Evolutionary conservation across 2,113 vertebrate genomes (phyloP), one percentile per base, ranked within the genome.

Genomic region (Seriola dumerili): DNA sequence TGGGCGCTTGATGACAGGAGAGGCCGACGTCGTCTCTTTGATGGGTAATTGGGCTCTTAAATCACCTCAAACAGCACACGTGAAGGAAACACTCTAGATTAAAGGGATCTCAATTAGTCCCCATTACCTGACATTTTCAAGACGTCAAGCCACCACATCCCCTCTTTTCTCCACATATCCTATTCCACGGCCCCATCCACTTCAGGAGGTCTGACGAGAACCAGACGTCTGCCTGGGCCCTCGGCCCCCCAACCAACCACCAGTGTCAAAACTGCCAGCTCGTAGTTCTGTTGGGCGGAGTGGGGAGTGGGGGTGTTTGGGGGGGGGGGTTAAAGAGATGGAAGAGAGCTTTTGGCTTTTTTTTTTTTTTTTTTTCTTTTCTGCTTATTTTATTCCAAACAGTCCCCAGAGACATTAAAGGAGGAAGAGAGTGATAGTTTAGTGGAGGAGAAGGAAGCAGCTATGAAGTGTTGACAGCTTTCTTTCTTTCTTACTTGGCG

Each of bases 21-120:
- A 23, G 32, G 44, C 63, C 38, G 50, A 12, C 0, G 59, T 46
- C 66, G 5, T 59, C 54, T 70, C 8, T 89, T 78, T 89, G 83
- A 81, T 79, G 66, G 42, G 29, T 86, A 83, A 88, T 79, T 61
- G 11, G 78, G 4, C 69, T 71, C 54, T 72, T 75, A 65, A 89
- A 85, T 84, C 80, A 74, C 70, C 52, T 75, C 32, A 5, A 80
- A 55, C 72, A 72, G 17, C 61, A 66, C 72, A 63, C 65, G 13
- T 0, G 5, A 32, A 85, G 85, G 81, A 88, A 88, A 70, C 68
- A 0, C 23, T 54, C 25, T 1, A 88, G 88, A 92, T 91, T 89
- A 90, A 90, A 91, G 83, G 68, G 69, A 87, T 88, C 80, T 85
- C 81, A 91, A 91, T 93, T 86, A 91, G 72, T 55, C 66, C 74